Base-by-base conservation (phyloP, 2,797 vertebrate genomes). In the Syndactyla subalaris region DNA sequence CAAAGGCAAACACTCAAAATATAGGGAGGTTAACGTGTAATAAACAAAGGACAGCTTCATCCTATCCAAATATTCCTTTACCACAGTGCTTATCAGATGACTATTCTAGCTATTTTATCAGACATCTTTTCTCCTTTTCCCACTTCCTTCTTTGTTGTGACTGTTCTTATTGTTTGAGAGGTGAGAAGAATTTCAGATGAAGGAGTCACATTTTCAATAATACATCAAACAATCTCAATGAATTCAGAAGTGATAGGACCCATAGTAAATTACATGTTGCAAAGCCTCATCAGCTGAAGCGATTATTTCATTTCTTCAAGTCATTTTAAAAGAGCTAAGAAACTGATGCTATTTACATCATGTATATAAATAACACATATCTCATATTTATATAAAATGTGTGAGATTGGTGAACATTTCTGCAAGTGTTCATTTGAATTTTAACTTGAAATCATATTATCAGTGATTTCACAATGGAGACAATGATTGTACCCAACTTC, bases 391-490 rank as follows among this genome's bases (percentile, higher is more conserved):
- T 95, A 94, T 92, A 95, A 93, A 94, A 92, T 65, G 82, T 72
- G 85, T 65, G 75, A 96, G 93, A 94, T 88, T 75, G 49, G 78
- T 89, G 95, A 96, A 89, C 70, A 52, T 85, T 92, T 93, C 79
- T 88, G 81, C 92, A 96, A 96, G 66, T 92, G 92, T 72, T 96
- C 93, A 94, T 94, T 96, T 96, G 93, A 96, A 96, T 95, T 93
- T 93, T 93, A 85, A 77, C 91, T 93, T 75, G 75, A 95, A 96
- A 93, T 93, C 91, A 85, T 71, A 83, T 85, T 57, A 89, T 58
- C 72, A 93, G 82, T 75, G 85, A 91, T 91, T 83, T 85, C 92
- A 96, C 95, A 96, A 94, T 91, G 72, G 85, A 83, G 58, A 88
- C 57, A 91, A 77, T 95, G 85, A 95, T 93, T 93, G 72, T 91